Evolutionary conservation across 2,888 invertebrate species (phyloP).

Genomic region (Drosophila austrosaltans): DNA sequence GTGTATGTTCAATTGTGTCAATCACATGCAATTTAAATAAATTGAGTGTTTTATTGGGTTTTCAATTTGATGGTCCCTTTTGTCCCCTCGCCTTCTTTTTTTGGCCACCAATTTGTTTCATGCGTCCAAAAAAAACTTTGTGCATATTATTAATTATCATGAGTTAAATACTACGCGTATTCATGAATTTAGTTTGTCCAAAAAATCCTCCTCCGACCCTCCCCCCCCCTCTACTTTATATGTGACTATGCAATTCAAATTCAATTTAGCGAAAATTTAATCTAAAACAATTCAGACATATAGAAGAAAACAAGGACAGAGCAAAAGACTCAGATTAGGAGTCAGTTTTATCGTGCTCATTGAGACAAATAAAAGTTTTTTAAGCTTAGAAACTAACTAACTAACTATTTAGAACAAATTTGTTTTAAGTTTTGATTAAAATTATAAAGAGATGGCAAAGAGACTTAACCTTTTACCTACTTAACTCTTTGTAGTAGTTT

Average conservation of each 20-base stretch:
- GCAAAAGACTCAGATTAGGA: background rate
- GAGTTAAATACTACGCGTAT: constrained; percentile 9
- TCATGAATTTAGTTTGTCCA: background rate
- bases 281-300: background rate
- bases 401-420: constrained; percentile 16
- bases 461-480: constrained; percentile 15
- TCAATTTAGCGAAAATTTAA: constrained; percentile 1
- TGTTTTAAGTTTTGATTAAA: constrained; percentile 13
- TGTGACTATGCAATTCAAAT: background rate
- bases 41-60: constrained; percentile 80
- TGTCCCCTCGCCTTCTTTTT: background rate
- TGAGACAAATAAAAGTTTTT: background rate
- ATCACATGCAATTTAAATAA: constrained; percentile 79
- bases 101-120: constrained; percentile 12
- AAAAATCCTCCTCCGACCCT: background rate
- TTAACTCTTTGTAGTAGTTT: constrained; percentile 10
- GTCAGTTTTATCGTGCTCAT: constrained; percentile 5
- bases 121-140: background rate
- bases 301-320: background rate
- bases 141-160: constrained; percentile 9
- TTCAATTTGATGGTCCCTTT: constrained; percentile 66
- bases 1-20: constrained; percentile 52
- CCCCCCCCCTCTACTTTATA: too few relatives aligned
- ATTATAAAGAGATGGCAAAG: constrained; percentile 9
- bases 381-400: background rate